Evolutionary conservation across 2,113 vertebrate species (phyloP).

Genomic region (Chaenogobius annularis): DNA sequence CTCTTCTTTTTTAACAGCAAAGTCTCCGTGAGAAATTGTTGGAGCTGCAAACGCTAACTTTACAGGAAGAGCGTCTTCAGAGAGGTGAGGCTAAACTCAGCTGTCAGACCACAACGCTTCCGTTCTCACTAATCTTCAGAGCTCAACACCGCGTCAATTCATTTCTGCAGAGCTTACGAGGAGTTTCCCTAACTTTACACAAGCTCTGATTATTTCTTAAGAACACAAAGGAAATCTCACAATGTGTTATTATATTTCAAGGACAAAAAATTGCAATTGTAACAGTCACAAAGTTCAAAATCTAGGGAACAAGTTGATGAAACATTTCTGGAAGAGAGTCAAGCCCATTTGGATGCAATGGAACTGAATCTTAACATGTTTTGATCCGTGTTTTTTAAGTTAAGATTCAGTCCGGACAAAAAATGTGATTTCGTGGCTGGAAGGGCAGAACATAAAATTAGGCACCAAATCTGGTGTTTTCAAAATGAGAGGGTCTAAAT

Average conservation of each 20-base stretch:
- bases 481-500: too few species aligned
- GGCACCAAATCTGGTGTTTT: too few species aligned
- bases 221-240: neutral
- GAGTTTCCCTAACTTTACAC: conserved; percentile 44
- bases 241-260: neutral
- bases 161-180: conserved; percentile 15
- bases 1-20: conserved; percentile 74
- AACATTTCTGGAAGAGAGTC: too few species aligned
- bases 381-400: neutral
- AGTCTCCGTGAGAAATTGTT: conserved; percentile 82
- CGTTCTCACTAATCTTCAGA: conserved; percentile 39
- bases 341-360: neutral
- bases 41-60: conserved; percentile 82
- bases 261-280: neutral
- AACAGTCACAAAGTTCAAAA: neutral
- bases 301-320: too few species aligned
- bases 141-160: neutral
- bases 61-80: conserved; percentile 84
- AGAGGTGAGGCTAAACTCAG: conserved; percentile 77
- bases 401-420: too few species aligned
- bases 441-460: too few species aligned
- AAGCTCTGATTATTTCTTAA: neutral
- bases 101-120: conserved; percentile 66
- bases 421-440: too few species aligned
- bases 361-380: neutral